Conservation (phyloP, 2,113 vertebrate genomes). For the Gavialis gangeticus region DNA sequence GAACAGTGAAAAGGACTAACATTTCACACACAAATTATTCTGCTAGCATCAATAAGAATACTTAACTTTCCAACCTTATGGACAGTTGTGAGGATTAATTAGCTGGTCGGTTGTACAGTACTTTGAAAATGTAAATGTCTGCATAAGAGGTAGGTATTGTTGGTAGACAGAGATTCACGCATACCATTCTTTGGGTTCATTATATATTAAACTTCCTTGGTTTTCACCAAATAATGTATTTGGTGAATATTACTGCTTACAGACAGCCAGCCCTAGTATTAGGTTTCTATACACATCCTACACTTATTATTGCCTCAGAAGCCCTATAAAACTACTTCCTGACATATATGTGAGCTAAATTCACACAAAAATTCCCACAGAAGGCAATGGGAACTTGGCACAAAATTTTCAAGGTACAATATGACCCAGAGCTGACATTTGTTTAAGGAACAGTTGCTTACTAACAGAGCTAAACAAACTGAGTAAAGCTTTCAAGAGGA, state of each 20-base stretch:
- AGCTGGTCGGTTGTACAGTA: too few relatives aligned
- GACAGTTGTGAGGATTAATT: too few relatives aligned
- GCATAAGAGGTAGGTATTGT: neutral
- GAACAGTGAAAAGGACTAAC: too few relatives aligned
- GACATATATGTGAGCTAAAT: neutral
- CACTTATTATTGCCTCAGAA: neutral
- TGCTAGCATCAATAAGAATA: too few relatives aligned
- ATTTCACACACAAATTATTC: too few relatives aligned
- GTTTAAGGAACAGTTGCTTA: neutral
- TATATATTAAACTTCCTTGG: fast-evolving
- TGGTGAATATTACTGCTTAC: neutral
- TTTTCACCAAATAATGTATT: neutral
- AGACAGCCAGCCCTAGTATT: neutral
- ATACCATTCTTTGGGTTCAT: neutral
- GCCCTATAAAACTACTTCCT: neutral
- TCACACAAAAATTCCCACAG: neutral
- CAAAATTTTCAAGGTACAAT: conserved; percentile 7
- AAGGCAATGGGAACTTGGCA: neutral
- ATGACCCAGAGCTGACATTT: neutral
- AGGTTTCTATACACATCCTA: neutral
- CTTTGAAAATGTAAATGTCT: neutral
- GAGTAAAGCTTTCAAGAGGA: neutral
- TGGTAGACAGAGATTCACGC: neutral
- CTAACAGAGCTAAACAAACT: neutral
- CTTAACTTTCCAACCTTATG: too few relatives aligned